These are phyloP conservation scores for Petrocephalus zakoni DNA, from an alignment of 2,113 vertebrate species.

Conservation along the genomic window DNA sequence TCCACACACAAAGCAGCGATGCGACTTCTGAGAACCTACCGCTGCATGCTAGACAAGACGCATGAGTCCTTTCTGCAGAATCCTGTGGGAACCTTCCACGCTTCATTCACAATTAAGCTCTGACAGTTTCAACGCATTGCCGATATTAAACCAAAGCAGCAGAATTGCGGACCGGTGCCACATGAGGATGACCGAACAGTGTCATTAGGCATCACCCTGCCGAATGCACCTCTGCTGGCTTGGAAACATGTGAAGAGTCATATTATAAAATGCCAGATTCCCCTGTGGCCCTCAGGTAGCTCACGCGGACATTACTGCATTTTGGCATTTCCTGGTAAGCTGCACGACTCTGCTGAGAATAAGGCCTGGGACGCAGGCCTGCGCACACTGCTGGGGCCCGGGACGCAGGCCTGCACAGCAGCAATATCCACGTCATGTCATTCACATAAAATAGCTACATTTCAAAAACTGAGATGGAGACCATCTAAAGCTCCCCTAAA, in stretches of 20 bases:
- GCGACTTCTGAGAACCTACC: neutral
- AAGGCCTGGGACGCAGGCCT: neutral
- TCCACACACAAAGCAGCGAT: neutral
- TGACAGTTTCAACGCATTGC: neutral
- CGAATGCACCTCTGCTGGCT: neutral
- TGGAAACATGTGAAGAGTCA: neutral
- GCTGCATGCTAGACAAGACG: neutral
- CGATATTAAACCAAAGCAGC: neutral
- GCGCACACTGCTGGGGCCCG: neutral
- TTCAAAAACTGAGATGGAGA: neutral
- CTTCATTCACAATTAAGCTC: neutral
- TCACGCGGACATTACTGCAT: neutral
- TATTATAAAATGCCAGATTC: neutral
- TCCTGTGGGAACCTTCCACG: neutral
- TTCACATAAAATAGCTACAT: neutral
- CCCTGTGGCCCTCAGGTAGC: neutral
- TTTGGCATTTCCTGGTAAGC: neutral
- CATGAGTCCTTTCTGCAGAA: neutral
- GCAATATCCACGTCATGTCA: neutral
- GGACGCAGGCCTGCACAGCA: neutral
- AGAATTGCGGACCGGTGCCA: neutral
- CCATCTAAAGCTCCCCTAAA: neutral
- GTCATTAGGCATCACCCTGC: neutral
- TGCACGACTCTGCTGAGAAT: neutral
- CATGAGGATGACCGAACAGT: neutral